Conservation (phyloP, 2,113 vertebrate species). For the Murina feae region DNA sequence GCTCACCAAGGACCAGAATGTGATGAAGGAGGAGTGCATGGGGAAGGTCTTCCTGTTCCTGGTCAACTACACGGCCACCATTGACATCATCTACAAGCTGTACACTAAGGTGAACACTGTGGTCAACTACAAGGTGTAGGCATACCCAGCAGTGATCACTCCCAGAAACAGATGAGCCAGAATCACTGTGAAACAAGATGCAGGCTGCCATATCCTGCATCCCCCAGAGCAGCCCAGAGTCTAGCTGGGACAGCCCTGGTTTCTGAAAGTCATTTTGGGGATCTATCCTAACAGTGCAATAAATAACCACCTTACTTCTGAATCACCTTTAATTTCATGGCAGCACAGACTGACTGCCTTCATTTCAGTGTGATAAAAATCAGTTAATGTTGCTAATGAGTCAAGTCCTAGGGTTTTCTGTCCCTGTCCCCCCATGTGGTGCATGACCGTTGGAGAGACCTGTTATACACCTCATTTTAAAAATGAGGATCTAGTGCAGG, state of each 20-base stretch:
- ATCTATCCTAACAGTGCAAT: constrained; percentile 48
- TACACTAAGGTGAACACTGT: no score
- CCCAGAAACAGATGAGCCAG: neutral
- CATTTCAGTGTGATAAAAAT: no score
- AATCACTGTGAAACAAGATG: constrained; percentile 49
- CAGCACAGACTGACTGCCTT: no score
- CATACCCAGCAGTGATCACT: neutral
- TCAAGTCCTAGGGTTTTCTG: no score
- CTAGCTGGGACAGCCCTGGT: neutral
- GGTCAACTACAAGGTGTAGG: no score
- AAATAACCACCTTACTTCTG: neutral
- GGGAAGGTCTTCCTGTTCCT: constrained; percentile 86
- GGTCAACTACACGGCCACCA: constrained; percentile 86
- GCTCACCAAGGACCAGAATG: constrained; percentile 90
- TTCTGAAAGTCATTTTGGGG: neutral
- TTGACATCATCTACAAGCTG: constrained; percentile 92
- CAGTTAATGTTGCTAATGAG: no score
- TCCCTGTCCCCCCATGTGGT: no score
- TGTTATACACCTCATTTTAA: no score
- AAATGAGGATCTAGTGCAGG: no score
- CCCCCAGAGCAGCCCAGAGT: neutral
- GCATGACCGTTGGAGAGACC: no score
- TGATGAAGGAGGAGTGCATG: constrained; percentile 80
- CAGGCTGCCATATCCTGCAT: fast-evolving
- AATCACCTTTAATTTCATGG: no score